Conservation (phyloP, 2,888 invertebrate species). For the Tenthredo mesomela region DNA sequence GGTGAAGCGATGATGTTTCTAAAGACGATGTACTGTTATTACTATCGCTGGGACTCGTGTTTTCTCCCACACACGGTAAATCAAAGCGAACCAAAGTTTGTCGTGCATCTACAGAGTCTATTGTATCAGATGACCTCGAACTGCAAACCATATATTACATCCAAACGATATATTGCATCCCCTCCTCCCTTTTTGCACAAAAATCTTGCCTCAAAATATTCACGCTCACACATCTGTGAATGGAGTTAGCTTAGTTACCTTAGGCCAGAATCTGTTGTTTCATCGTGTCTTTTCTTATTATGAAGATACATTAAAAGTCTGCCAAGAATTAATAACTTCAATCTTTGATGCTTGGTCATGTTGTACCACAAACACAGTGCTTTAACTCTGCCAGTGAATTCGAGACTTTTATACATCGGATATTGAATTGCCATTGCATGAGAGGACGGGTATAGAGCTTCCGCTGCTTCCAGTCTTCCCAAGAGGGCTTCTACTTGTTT, state of each 20-base stretch:
- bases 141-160: slow-evolving; percentile 59
- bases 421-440: slow-evolving; percentile 88
- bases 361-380: slow-evolving; percentile 96
- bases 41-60: slow-evolving; percentile 79
- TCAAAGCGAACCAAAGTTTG: slow-evolving; percentile 68
- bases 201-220: not conserved
- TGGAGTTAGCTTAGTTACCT: slow-evolving; percentile 19
- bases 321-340: slow-evolving; percentile 88
- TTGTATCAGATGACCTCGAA: slow-evolving; percentile 69
- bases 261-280: slow-evolving; percentile 67
- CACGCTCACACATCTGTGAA: not conserved
- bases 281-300: slow-evolving; percentile 68
- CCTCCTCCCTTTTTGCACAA: not conserved
- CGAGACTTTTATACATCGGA: slow-evolving; percentile 84
- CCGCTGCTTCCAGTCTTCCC: slow-evolving; percentile 87
- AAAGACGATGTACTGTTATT: slow-evolving; percentile 72
- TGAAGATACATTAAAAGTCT: slow-evolving; percentile 81
- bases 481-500: slow-evolving; percentile 87
- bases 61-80: slow-evolving; percentile 66
- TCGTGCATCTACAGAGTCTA: slow-evolving; percentile 64
- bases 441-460: slow-evolving; percentile 91
- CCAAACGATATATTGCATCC: slow-evolving; percentile 36
- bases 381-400: slow-evolving; percentile 85
- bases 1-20: slow-evolving; percentile 66
- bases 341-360: slow-evolving; percentile 90